Evolutionary conservation across 2,797 vertebrate species (phyloP).

Genomic region (Intellagama lesueurii): DNA sequence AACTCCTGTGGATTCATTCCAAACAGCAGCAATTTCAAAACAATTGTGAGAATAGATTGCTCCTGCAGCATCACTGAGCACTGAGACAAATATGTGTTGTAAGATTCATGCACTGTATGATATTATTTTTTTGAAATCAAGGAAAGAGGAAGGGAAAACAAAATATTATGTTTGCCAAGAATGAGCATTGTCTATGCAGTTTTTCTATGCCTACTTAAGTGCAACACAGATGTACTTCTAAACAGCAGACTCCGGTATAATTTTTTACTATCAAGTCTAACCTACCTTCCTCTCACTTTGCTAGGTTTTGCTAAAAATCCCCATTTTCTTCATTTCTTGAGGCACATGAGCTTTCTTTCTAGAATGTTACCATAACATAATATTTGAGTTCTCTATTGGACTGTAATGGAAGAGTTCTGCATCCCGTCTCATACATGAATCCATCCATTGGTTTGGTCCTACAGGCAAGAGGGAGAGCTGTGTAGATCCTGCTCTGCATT

Average conservation of each 20-base stretch:
- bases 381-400: too few species aligned
- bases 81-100: constrained; percentile 48
- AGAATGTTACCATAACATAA: too few species aligned
- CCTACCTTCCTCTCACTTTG: not conserved
- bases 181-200: not conserved
- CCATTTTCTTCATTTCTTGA: too few species aligned
- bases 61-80: constrained; percentile 14
- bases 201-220: not conserved
- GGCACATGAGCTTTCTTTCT: too few species aligned
- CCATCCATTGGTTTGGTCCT: too few species aligned
- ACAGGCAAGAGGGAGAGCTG: too few species aligned
- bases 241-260: not conserved
- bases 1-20: constrained; percentile 60
- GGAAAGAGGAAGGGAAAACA: constrained; percentile 19
- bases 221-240: not conserved
- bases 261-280: not conserved
- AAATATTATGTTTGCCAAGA: not conserved
- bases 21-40: constrained; percentile 69
- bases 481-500: too few species aligned
- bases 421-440: too few species aligned
- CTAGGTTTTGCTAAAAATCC: not conserved
- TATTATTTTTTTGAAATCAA: constrained; percentile 32
- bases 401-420: too few species aligned
- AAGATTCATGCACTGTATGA: constrained; percentile 36
- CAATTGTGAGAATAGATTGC: constrained; percentile 55